Evolutionary conservation across 37 sponge, comb jelly and placozoan genomes (phyloP).

Genomic region (Ephydatia muelleri): DNA sequence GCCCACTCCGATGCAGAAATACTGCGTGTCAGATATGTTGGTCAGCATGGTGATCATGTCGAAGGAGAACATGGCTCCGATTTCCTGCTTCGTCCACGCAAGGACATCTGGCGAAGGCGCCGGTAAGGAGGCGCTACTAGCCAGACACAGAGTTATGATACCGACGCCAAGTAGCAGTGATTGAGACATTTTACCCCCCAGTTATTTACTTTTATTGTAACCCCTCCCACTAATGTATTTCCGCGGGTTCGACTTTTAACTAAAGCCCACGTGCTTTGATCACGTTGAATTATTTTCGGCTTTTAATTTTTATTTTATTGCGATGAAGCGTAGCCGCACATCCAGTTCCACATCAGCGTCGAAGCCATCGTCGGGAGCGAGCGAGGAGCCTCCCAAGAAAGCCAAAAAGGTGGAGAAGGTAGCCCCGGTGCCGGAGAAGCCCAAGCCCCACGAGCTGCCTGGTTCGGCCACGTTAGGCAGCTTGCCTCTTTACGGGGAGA

Average conservation of each 20-base stretch:
- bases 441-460: neutral
- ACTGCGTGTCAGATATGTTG: slow-evolving; percentile 34
- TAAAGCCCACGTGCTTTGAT: neutral
- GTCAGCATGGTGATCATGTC: slow-evolving; percentile 43
- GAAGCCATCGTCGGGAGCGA: neutral
- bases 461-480: slow-evolving; percentile 26
- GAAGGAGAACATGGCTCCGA: slow-evolving; percentile 57
- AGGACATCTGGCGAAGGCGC: slow-evolving; percentile 40
- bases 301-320: neutral
- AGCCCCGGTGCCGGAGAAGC: neutral
- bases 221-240: too few relatives aligned
- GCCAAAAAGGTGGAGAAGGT: neutral
- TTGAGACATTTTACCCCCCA: too few relatives aligned
- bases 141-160: neutral
- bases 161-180: neutral
- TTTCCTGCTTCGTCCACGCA: slow-evolving; percentile 48
- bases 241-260: too few relatives aligned
- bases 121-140: neutral
- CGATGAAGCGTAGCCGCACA: neutral
- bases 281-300: neutral
- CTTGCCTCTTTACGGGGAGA: slow-evolving; percentile 58
- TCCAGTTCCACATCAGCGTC: neutral
- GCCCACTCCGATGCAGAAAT: slow-evolving; percentile 53
- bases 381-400: neutral
- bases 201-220: too few relatives aligned